Base-by-base conservation (phyloP, 1,140 invertebrate genomes). In the Limonius californicus region DNA sequence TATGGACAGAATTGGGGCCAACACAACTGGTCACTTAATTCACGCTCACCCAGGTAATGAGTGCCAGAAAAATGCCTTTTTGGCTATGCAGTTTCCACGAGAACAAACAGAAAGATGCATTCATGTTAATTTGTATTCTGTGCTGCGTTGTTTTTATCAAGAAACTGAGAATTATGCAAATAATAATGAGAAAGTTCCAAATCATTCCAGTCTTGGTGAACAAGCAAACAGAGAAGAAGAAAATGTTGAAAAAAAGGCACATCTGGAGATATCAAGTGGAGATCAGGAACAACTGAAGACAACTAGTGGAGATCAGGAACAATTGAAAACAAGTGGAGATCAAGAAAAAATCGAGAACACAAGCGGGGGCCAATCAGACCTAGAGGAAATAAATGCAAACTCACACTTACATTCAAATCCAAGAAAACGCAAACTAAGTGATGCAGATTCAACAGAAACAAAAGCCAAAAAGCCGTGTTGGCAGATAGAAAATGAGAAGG, bases 1-100 rank as follows among this genome's bases (percentile, higher is more conserved):
- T 66, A 74, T 97, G 16, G 87, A 89, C 71, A 81, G 82, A 45
- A 83, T 89, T 16, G 89, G 91, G 0, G 74, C 77, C 0, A 76
- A 82, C 45, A 87, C 84, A 0, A 73, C 70, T 57, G 89, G 85
- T 1, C 80, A 77, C 67, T 68, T 92, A 14, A 78, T 95, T 30
- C 89, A 95, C 68, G 79, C 94, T 73, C 89, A 91, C 78, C 84
- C 87, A 8, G 90, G 89, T 0, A 91, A 89, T 74, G 83, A 87
- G 69, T 84, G 88, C 32, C 89, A 91, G 69, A 89, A 87, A 73
- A 86, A 85, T 70, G 86, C 88, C 0, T 70, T 94, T 9, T 73
- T 91, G 56, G 88, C 89, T 0, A 87, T 95, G 82, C 92, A 91
- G 71, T 88, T 89, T 73, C 74, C 80, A 1, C 64, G 81, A 54